These are phyloP conservation scores for Lamproptera curius DNA, from an alignment of 2,888 invertebrate genomes.

Conservation along the genomic window DNA sequence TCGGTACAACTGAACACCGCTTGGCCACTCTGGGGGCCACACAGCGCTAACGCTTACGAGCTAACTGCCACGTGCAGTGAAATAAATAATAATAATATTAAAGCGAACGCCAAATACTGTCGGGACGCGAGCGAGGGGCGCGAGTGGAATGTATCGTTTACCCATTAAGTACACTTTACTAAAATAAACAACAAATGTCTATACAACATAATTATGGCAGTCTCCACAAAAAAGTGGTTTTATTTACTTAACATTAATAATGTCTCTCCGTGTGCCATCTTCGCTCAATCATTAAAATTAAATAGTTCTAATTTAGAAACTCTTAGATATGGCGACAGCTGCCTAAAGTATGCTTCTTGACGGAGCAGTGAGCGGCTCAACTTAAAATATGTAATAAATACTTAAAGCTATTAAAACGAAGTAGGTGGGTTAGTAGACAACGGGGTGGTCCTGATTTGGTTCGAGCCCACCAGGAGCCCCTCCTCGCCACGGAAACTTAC, in stretches of 20 bases:
- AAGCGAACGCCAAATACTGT: constrained; percentile 20
- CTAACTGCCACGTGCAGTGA: neutral
- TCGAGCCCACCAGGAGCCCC: neutral
- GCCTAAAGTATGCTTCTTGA: neutral
- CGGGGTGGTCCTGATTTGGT: neutral
- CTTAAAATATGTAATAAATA: constrained; percentile 10
- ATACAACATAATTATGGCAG: constrained; percentile 10
- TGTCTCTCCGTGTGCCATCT: constrained; percentile 1
- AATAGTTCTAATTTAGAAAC: no score
- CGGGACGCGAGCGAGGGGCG: no score
- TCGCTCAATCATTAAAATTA: no score
- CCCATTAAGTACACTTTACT: constrained; percentile 14
- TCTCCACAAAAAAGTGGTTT: no score
- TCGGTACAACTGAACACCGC: no score
- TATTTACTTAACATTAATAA: constrained; percentile 6
- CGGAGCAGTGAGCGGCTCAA: no score
- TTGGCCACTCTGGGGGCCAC: neutral
- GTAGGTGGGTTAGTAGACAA: neutral
- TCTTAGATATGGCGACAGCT: no score
- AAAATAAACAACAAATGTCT: constrained; percentile 7
- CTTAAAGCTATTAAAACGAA: constrained; percentile 6
- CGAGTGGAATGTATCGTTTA: constrained; percentile 18
- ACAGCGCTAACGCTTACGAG: constrained; percentile 2
- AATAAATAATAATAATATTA: constrained; percentile 13
- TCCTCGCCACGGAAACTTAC: neutral